Evolutionary conservation across 1,140 invertebrate species (phyloP), one percentile per base, ranked within the genome.

Genomic region (Nylanderia fulva): DNA sequence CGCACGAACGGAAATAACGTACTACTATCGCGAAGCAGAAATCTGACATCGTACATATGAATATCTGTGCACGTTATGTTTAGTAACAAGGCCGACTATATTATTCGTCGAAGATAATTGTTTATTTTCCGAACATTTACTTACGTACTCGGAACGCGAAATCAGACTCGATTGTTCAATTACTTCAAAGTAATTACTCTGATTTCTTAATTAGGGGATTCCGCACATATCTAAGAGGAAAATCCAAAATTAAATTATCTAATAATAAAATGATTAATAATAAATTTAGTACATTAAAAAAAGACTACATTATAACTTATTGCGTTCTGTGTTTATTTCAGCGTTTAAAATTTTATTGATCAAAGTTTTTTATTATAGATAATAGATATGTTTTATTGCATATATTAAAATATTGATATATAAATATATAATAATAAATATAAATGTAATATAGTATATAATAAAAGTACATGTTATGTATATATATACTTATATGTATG

Each of bases 31-130:
- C 54, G 27, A n/a, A 82, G 21, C 29, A 27, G 9, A 79, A 71
- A 85, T 84, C 52, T 7, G n/a, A 3, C 45, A 63, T 42, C n/a
- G 15, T 33, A 7, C 21, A 54, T 11, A 36, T 11, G 52, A 83
- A 82, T 63, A 61, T 82, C 27, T 29, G 1, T 48, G 39, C 1
- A 1, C 15, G n/a, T 42, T 75, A 27, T 27, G 42, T 76, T 61
- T 61, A 63, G 15, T 9, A 36, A 58, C 66, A 54, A 82, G 66
- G 27, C 6, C 66, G 18, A 5, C n/a, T 54, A 13, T 58, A 72
- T 58, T 72, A 82, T 82, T n/a, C 77, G 11, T 71, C 48, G 29
- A 13, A 75, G 71, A 76, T 75, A 84, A 84, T 84, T 63, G 42
- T 84, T 63, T 84, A 74, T 39, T 63, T 84, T 75, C 71, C 45